Conservation (phyloP, 2,797 vertebrate genomes). For the Clarias laeviceps region DNA sequence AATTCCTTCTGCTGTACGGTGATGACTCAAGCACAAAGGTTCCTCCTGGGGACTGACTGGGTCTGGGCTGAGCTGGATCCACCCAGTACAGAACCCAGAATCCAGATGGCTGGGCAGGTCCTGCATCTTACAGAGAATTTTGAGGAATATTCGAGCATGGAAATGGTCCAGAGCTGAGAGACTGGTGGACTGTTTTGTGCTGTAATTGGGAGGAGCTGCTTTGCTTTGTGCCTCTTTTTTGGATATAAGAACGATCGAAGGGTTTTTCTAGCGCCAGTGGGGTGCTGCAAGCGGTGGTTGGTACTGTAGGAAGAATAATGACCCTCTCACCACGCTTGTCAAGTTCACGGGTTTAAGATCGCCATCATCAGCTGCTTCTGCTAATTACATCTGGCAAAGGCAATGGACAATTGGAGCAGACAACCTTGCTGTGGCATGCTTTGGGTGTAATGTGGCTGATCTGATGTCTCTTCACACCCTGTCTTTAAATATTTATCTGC, state of each 20-base stretch:
- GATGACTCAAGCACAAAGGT: conserved; percentile 72
- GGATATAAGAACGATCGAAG: conserved; percentile 64
- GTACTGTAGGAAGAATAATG: conserved; percentile 59
- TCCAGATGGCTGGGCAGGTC: conserved; percentile 75
- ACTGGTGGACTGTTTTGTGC: conserved; percentile 74
- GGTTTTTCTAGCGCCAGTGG: conserved; percentile 67
- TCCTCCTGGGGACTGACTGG: conserved; percentile 78
- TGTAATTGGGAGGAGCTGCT: conserved; percentile 75
- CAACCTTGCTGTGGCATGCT: neutral
- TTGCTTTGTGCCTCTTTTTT: conserved; percentile 76
- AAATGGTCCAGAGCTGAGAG: conserved; percentile 66
- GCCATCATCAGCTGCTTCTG: neutral
- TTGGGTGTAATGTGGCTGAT: neutral
- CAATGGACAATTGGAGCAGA: neutral
- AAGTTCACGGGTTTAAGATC: conserved; percentile 65
- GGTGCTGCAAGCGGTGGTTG: conserved; percentile 72
- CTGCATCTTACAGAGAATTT: conserved; percentile 58
- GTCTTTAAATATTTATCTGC: neutral
- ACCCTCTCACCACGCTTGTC: conserved; percentile 71
- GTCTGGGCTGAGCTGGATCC: conserved; percentile 74
- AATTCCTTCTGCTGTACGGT: conserved; percentile 72
- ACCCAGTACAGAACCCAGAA: conserved; percentile 68
- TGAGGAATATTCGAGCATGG: conserved; percentile 50
- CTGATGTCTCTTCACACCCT: neutral
- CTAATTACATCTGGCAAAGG: neutral